Evolutionary conservation across 2,113 vertebrate genomes (phyloP).

Genomic region (Arothron firmamentum): DNA sequence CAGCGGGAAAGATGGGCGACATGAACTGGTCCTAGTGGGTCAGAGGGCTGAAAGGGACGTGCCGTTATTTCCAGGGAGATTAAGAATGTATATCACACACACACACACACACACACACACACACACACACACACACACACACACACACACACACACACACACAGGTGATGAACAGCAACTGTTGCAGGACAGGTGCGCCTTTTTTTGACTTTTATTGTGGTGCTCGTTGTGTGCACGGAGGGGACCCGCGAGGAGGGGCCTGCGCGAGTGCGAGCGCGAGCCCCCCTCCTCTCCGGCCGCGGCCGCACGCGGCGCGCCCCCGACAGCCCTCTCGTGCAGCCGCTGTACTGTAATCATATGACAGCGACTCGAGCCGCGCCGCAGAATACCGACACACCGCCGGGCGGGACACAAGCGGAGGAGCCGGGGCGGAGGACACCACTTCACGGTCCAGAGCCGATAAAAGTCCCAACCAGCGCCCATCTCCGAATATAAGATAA

Average conservation of each 20-base stretch:
- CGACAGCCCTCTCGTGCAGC: constrained; percentile 31
- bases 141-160: constrained; percentile 11
- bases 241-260: constrained; percentile 14
- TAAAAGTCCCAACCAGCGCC: constrained; percentile 6
- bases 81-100: not conserved
- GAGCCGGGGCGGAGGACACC: constrained; percentile 8
- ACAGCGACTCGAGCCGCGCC: constrained; percentile 49
- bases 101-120: constrained; percentile 7
- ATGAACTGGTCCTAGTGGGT: too few relatives aligned
- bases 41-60: too few relatives aligned
- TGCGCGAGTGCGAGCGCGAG: constrained; percentile 36
- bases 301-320: constrained; percentile 59
- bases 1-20: too few relatives aligned
- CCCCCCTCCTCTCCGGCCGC: constrained; percentile 26
- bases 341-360: constrained; percentile 69
- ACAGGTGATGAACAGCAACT: constrained; percentile 46
- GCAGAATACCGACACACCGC: constrained; percentile 53
- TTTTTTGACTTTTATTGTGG: not conserved
- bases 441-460: not conserved
- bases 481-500: constrained; percentile 24
- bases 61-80: too few relatives aligned
- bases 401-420: constrained; percentile 13
- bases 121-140: constrained; percentile 13
- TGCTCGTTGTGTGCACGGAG: not conserved
- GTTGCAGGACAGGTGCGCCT: constrained; percentile 51